These are phyloP conservation scores for Catonia carolina DNA, from an alignment of 2,888 invertebrate genomes.

Conservation along the genomic window DNA sequence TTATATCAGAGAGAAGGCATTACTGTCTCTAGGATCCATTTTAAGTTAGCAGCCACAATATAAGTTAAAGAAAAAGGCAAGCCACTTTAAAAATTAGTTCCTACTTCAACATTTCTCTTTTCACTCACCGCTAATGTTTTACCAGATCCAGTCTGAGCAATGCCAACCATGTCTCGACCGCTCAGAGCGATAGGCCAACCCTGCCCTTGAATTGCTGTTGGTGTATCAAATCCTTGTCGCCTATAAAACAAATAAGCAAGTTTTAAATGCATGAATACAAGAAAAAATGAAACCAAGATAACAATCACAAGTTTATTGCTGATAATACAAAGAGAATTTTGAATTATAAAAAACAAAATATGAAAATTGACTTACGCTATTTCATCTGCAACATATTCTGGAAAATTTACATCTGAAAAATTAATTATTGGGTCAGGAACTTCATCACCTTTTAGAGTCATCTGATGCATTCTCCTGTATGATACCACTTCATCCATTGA, in stretches of 20 bases:
- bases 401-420: constrained; percentile 85
- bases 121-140: constrained; percentile 66
- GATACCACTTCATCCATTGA: constrained; percentile 59
- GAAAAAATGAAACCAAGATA: not conserved
- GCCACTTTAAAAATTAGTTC: not conserved
- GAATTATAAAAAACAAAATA: no score
- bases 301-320: not conserved
- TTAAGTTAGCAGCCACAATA: no score
- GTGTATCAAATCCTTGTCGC: constrained; percentile 76
- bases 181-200: constrained; percentile 94
- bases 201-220: constrained; percentile 92
- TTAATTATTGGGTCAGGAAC: constrained; percentile 82
- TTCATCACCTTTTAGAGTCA: constrained; percentile 77
- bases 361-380: constrained; percentile 35
- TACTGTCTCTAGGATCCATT: no score
- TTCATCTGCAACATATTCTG: constrained; percentile 73
- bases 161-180: constrained; percentile 90
- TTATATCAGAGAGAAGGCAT: no score
- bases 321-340: not conserved
- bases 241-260: constrained; percentile 47
- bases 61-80: not conserved
- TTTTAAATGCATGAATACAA: not conserved
- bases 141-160: constrained; percentile 90
- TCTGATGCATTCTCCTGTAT: constrained; percentile 72
- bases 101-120: not conserved